A percentile compares a stretch with the other conserved stretches of the same genome.
phyloP scores from a whole-genome alignment of 2,113 vertebrate genomes.

The Nestor notabilis region DNA sequence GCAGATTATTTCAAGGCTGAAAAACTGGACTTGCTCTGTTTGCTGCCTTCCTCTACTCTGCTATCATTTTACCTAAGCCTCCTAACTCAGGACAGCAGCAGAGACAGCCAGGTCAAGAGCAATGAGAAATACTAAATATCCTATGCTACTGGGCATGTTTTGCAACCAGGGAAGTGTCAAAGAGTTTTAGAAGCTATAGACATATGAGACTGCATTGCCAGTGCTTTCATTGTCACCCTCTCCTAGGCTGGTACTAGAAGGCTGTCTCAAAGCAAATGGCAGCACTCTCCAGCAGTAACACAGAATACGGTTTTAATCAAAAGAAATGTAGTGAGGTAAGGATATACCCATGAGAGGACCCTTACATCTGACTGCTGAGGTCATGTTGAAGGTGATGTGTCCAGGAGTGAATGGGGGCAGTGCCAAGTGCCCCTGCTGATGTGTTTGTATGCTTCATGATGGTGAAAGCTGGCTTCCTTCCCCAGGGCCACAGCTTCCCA shows the following conservation, averaged over 20 bases:
- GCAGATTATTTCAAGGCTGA: conserved; percentile 20
- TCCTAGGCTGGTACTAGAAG: neutral
- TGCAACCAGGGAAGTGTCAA: neutral
- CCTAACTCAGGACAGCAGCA: conserved; percentile 11
- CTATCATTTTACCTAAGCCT: conserved; percentile 29
- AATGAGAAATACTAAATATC: conserved; percentile 52
- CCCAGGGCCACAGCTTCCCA: neutral
- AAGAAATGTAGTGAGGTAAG: neutral
- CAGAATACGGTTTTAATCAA: neutral
- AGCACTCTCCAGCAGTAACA: neutral
- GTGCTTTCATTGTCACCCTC: neutral
- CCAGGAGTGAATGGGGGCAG: neutral
- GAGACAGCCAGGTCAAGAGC: conserved; percentile 41
- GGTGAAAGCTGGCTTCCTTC: neutral
- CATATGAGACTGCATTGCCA: neutral
- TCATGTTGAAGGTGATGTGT: neutral
- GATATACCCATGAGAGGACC: neutral
- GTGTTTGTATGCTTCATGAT: neutral
- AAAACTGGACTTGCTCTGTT: neutral
- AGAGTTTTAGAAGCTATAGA: conserved; percentile 23
- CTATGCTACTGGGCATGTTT: neutral
- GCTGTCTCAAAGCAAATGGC: neutral
- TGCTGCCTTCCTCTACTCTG: neutral
- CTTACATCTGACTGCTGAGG: neutral
- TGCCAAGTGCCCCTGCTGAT: neutral